A percentile compares a stretch with the other conserved stretches of the same genome.
These are phyloP conservation scores for Australoheros facetus DNA, from an alignment of 2,797 vertebrate genomes.

Conservation along the genomic window DNA sequence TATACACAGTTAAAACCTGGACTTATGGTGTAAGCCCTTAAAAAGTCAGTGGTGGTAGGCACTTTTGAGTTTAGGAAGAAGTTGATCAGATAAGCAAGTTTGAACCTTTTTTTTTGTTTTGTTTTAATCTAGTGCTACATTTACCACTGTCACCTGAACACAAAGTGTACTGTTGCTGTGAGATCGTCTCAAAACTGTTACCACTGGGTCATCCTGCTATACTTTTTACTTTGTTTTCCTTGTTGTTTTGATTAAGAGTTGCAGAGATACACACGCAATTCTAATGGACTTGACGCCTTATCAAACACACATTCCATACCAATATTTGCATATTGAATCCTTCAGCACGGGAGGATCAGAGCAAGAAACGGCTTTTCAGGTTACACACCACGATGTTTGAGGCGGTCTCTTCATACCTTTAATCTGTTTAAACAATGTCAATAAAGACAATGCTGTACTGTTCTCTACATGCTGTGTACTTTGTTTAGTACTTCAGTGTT, in stretches of 20 bases:
- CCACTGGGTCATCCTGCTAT: background rate
- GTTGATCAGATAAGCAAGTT: constrained; percentile 8
- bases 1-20: constrained; percentile 9
- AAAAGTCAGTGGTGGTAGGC: background rate
- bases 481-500: background rate
- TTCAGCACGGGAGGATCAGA: background rate
- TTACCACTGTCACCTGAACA: constrained; percentile 16
- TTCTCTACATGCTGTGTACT: background rate
- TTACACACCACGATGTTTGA: constrained; percentile 21
- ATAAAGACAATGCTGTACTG: constrained; percentile 67
- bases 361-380: constrained; percentile 9
- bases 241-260: background rate
- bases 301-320: constrained; percentile 63
- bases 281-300: constrained; percentile 57
- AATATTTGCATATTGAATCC: background rate
- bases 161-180: constrained; percentile 28
- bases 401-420: constrained; percentile 27
- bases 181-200: background rate
- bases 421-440: constrained; percentile 64
- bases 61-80: background rate
- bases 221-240: background rate
- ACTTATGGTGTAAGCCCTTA: constrained; percentile 11
- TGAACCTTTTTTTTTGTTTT: background rate
- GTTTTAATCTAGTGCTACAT: background rate
- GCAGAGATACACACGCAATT: constrained; percentile 1